These are phyloP conservation scores for Noctua janthe DNA, from an alignment of 2,888 invertebrate genomes.

Conservation along the genomic window DNA sequence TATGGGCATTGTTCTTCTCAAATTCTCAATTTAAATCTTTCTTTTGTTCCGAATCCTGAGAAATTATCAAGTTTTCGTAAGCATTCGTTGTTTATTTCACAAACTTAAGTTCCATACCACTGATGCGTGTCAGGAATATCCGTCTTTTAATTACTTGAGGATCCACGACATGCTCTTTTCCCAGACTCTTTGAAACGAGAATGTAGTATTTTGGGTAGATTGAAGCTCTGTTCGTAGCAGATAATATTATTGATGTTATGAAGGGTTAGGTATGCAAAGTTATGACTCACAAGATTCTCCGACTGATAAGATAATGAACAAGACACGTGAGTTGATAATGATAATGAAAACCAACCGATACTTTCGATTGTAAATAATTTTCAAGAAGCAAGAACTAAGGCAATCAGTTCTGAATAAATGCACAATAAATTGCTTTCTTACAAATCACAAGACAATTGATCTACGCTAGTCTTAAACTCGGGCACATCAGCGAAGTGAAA, in stretches of 20 bases:
- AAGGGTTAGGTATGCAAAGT: not conserved
- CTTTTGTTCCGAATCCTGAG: not conserved
- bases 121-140: constrained; percentile 6
- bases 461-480: constrained; percentile 54
- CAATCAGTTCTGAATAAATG: constrained; percentile 43
- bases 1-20: constrained; percentile 1
- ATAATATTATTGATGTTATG: not conserved
- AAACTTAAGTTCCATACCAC: not conserved
- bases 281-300: constrained; percentile 32
- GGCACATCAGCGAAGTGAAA: constrained; percentile 64
- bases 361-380: constrained; percentile 19
- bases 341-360: constrained; percentile 27
- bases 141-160: constrained; percentile 24
- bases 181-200: not conserved
- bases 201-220: not conserved
- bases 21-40: not conserved
- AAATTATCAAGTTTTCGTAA: constrained; percentile 12
- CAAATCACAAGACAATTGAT: constrained; percentile 58
- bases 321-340: constrained; percentile 16
- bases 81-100: constrained; percentile 10
- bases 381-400: constrained; percentile 12
- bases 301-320: constrained; percentile 21
- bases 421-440: constrained; percentile 53
- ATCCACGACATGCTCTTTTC: constrained; percentile 16
- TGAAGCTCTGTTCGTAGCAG: not conserved